Conservation (phyloP, 2,888 invertebrate genomes). For the Chloroclysta siterata region DNA sequence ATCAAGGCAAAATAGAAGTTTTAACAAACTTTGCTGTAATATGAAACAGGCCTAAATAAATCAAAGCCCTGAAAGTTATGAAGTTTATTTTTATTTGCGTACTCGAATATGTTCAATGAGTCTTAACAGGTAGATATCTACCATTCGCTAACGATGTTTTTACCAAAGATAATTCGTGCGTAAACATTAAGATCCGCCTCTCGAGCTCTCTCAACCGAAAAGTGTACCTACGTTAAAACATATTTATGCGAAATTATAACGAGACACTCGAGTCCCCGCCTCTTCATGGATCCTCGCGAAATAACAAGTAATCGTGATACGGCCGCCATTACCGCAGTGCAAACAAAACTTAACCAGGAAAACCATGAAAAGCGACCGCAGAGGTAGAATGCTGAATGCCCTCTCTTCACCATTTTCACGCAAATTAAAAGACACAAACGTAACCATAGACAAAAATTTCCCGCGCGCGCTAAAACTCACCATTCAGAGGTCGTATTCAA, state of each 20-base stretch:
- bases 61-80: background rate
- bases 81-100: conserved; percentile 2
- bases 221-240: conserved; percentile 67
- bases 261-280: conserved; percentile 66
- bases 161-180: conserved; percentile 68
- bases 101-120: conserved; percentile 21
- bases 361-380: conserved; percentile 65
- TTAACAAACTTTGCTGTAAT: too few species aligned
- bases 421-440: conserved; percentile 83
- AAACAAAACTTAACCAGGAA: conserved; percentile 63
- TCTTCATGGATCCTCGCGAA: conserved; percentile 54
- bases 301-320: conserved; percentile 71
- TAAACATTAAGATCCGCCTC: conserved; percentile 68
- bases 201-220: conserved; percentile 53
- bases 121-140: conserved; percentile 28
- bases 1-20: background rate
- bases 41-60: too few species aligned
- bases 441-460: conserved; percentile 69
- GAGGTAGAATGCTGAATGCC: conserved; percentile 65
- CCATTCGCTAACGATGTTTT: conserved; percentile 62
- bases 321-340: conserved; percentile 56
- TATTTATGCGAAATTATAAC: conserved; percentile 80
- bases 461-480: conserved; percentile 76
- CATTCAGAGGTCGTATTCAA: conserved; percentile 79
- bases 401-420: conserved; percentile 79